Evolutionary conservation across 2,113 vertebrate species (phyloP).

Genomic region (Irena cyanogastra): DNA sequence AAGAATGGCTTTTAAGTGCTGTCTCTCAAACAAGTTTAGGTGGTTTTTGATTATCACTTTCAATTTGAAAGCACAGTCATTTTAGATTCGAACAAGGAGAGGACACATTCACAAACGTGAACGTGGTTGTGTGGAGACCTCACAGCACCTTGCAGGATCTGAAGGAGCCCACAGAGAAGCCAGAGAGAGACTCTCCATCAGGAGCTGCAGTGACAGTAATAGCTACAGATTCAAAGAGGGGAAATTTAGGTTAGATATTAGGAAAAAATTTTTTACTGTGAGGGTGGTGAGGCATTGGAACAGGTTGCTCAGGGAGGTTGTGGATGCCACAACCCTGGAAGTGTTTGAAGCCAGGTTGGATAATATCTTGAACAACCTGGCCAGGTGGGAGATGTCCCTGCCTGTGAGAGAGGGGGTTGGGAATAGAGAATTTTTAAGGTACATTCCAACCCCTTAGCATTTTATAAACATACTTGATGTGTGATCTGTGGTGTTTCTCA

Average conservation of each 20-base stretch:
- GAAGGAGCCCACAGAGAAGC: background rate
- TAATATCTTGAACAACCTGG: background rate
- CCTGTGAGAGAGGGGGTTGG: accelerated
- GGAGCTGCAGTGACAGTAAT: background rate
- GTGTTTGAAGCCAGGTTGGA: background rate
- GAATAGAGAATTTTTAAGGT: background rate
- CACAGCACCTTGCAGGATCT: background rate
- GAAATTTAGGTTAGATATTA: background rate
- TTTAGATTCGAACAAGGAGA: background rate
- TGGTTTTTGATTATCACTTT: background rate
- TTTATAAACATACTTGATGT: background rate
- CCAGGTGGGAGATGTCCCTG: background rate
- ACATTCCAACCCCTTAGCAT: background rate
- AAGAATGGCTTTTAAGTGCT: background rate
- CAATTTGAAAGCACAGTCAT: background rate
- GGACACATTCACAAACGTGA: accelerated
- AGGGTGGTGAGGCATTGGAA: background rate
- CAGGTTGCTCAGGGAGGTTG: background rate
- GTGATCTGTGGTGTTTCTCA: background rate
- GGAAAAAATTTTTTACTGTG: background rate
- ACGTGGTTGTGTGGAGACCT: background rate
- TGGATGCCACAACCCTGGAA: background rate
- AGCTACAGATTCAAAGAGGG: background rate
- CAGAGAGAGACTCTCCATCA: background rate
- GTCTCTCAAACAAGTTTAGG: background rate